Base-by-base conservation (phyloP, 2,888 invertebrate species). In the Escarpia spicata region DNA sequence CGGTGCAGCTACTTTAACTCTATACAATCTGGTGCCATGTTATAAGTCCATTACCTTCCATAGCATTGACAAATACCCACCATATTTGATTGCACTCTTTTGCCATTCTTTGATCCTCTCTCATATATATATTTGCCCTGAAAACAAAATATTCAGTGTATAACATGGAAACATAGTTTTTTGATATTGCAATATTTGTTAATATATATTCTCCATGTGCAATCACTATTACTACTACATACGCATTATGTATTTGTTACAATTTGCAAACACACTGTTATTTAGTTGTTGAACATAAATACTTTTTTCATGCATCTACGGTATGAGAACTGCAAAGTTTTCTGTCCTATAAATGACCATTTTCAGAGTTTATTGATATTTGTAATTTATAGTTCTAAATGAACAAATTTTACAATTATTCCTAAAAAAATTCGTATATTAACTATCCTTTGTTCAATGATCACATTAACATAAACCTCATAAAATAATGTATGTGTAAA, bases 11-110 rank as follows among this genome's bases (percentile, higher is more conserved):
- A 37, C 37, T 37, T 37, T 37, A 37, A 37, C 9, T 52, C 52
- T 9, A 52, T 9, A 52, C 52, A 52, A 52, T 12, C 12, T 52
- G 52, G 52, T 52, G 75, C 19, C 26, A 15, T 19, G 75, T 75
- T 75, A 19, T 2, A 2, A 19, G 19, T 75, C 75, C n/a, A n/a
- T 52, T 2, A 52, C 9, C 15, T 9, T 52, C 52, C 6, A 26
- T 19, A 60, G 19, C 26, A 60, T 19, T 60, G 60, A 19, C 26
- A 75, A 75, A 75, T 75, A 75, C 75, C 75, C 95, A 96, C 96
- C 99, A 99, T 99, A 96, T 99, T 99, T 94, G 98, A 98, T 97
- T 99, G 99, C 0, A 99, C 99, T 75, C 99, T 97, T 96, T 99
- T 99, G 95, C 99, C 99, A 95, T 98, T 98, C 94, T 98, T 98